Percentiles rank a stretch among this genome's conserved stretches.
Evolutionary conservation across 2,113 vertebrate genomes (phyloP).

Genomic region (Scolopax mira): DNA sequence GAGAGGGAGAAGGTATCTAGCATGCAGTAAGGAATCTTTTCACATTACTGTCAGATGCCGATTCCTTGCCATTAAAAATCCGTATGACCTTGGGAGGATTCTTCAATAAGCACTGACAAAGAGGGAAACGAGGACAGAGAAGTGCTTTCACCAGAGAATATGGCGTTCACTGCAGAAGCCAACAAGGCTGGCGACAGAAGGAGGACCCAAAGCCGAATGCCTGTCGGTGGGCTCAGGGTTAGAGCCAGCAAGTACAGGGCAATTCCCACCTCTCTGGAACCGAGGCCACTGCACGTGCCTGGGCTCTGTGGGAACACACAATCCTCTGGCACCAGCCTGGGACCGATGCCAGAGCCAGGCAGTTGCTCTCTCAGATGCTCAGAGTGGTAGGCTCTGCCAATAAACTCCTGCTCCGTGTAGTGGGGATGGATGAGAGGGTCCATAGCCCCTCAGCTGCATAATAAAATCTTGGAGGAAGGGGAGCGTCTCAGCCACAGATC

Average conservation of each 20-base stretch:
- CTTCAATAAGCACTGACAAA: neutral
- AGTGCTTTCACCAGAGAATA: neutral
- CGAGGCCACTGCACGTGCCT: fast-evolving
- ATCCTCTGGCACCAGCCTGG: neutral
- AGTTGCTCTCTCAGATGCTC: neutral
- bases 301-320: neutral
- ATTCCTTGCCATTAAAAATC: neutral
- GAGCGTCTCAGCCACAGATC: neutral
- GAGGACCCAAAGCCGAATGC: neutral
- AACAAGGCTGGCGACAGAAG: neutral
- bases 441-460: neutral
- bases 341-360: neutral
- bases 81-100: neutral
- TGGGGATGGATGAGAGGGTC: neutral
- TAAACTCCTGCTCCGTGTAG: neutral
- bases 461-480: neutral
- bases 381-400: neutral
- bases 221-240: neutral
- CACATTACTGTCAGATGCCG: neutral
- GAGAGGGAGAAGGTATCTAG: neutral
- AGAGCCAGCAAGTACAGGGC: neutral
- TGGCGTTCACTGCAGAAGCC: neutral
- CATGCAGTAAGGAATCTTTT: neutral
- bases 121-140: neutral
- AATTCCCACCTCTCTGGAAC: neutral